Base-by-base conservation (phyloP, 2,888 invertebrate genomes). In the Pristionchus japonicus region DNA sequence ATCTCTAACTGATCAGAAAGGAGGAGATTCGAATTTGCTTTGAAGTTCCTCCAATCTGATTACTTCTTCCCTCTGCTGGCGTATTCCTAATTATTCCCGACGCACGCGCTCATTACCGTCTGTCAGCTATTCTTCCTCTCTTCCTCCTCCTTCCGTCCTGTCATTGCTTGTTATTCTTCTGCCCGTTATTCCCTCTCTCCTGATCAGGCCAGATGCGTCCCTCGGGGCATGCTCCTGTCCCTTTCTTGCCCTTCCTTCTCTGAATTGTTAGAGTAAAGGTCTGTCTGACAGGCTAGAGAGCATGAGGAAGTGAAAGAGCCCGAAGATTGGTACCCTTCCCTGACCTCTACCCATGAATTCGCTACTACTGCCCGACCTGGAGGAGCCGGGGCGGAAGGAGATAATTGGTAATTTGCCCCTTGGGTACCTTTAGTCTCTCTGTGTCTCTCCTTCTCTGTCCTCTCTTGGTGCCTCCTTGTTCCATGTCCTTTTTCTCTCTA, bases 361-460 rank as follows among this genome's bases (percentile, higher is more conserved):
- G 31, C 37, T 67, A 86, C 86, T 57, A 27, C 84, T n/a, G n/a
- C 34, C 64, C 40, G 20, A 1, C 67, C 13, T n/a, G 43, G 43
- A n/a, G 27, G 43, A 43, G 23, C 27, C 31, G 9, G 70, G 70
- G 37, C 37, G 40, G 47, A n/a, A n/a, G n/a, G n/a, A 74, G 13
- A 74, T 77, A 77, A 77, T 77, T 77, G 77, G 40, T 77, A 77
- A 77, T 77, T 77, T 47, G 77, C 77, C 77, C 77, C 77, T 77
- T 77, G 77, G 77, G 77, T 47, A 77, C 77, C 77, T 77, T 77
- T 77, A 47, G 77, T 80, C 40, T 27, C 64, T 43, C 61, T 85
- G 6, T 67, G 47, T 86, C 86, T 27, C n/a, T 49, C 77, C 87
- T 31, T 74, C 77, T 74, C 74, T 37, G 27, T 87, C 61, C 43